Base-by-base conservation (phyloP, 1,140 invertebrate species). In the Akabosia matsudoensis region DNA sequence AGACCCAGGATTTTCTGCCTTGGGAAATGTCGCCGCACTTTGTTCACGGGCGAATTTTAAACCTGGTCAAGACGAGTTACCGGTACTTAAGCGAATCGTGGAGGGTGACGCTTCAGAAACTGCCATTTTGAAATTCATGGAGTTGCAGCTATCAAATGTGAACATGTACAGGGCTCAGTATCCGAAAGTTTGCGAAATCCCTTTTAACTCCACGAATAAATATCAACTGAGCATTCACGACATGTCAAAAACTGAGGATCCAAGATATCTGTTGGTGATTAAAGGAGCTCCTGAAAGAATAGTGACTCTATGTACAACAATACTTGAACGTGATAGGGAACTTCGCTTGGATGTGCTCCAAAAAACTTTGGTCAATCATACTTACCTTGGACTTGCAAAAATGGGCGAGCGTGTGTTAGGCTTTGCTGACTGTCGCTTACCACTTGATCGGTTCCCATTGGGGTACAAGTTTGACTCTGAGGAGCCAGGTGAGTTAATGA, bases 141-240 rank as follows among this genome's bases (percentile, higher is more conserved):
- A 94, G 82, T 83, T 89, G 31, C 89, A 90, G 76, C 87, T 87
- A 73, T 91, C 85, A 79, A 88, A 82, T 87, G 90, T 83, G 80
- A 87, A 81, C 79, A 86, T 84, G 86, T 90, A 85, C 86, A 3
- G 61, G 4, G 28, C 61, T 13, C 24, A 30, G 33, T 90, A 93
- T 86, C 88, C 88, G 81, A 93, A 95, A 86, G 87, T 92, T 18
- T 88, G 89, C 70, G 78, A 79, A 45, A 90, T 94, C 80, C 93
- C 94, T 0, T 94, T 96, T 84, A 95, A 91, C 84, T 96, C 94
- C 0, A 88, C 88, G 33, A 93, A 91, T 79, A 96, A 96, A 85
- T 96, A 92, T 85, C 93, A 95, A 85, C 86, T 90, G 30, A 91
- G 89, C 7, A 87, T 91, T 75, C 90, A 91, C 80, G 88, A 89